A percentile compares a stretch with the other conserved stretches of the same genome.
Evolutionary conservation across 2,888 invertebrate genomes (phyloP).

Genomic region (Ceriagrion tenellum): DNA sequence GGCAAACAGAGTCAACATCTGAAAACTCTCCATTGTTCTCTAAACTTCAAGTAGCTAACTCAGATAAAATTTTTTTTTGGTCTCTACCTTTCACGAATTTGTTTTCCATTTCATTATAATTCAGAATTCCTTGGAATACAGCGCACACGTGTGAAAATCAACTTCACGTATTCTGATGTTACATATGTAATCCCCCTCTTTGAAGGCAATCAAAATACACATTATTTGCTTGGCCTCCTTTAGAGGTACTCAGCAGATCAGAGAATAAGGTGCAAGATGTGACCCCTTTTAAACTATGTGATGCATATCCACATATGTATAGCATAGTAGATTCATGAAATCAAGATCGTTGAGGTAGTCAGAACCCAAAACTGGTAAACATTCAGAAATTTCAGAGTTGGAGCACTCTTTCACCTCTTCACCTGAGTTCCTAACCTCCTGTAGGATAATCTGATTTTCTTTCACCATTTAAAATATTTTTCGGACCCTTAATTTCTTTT

Average conservation of each 20-base stretch:
- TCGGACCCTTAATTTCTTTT: slow-evolving; percentile 68
- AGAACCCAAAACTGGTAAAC: not conserved
- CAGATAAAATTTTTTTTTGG: not conserved
- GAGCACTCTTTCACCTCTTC: not conserved
- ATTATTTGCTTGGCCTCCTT: slow-evolving; percentile 20
- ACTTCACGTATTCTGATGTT: slow-evolving; percentile 15
- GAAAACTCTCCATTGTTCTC: not conserved
- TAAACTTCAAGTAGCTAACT: not conserved
- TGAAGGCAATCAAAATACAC: not conserved
- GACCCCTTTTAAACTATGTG: slow-evolving; percentile 4
- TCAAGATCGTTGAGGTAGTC: not conserved
- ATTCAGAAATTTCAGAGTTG: not conserved
- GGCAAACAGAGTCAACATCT: slow-evolving; percentile 1
- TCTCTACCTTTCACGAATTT: not conserved
- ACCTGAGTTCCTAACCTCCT: not conserved
- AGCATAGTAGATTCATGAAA: not conserved
- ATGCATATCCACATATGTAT: slow-evolving; percentile 33
- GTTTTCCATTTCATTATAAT: not conserved
- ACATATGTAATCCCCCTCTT: slow-evolving; percentile 1
- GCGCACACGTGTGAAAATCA: not conserved
- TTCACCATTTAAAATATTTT: slow-evolving; percentile 18
- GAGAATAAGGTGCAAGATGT: not conserved
- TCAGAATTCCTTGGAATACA: slow-evolving; percentile 11
- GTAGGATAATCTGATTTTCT: not conserved
- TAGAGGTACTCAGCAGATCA: not conserved